A percentile compares a stretch with the other conserved stretches of the same genome.
phyloP scores from a whole-genome alignment of 2,797 vertebrate genomes.

The Arrhamphus sclerolepis region DNA sequence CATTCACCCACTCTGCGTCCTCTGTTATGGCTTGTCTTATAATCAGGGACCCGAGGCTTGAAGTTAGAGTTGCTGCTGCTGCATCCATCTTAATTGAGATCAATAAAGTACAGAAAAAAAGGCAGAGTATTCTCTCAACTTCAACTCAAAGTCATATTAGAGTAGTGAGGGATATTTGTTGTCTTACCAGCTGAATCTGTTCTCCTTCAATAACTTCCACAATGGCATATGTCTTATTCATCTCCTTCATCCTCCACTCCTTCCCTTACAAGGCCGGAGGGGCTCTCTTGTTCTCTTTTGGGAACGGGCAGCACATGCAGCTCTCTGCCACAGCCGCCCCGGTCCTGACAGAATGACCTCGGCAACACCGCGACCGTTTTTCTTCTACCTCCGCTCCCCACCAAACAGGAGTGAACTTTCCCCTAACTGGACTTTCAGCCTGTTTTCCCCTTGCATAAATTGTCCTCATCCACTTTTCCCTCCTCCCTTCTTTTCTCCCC shows the following conservation, averaged over 20 bases:
- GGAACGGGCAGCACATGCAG: slow-evolving; percentile 26
- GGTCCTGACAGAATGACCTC: slow-evolving; percentile 63
- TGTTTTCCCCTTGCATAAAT: slow-evolving; percentile 76
- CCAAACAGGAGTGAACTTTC: slow-evolving; percentile 83
- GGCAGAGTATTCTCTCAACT: not conserved
- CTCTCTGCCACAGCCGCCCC: slow-evolving; percentile 31
- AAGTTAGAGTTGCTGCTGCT: slow-evolving; percentile 58
- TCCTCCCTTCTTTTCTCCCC: slow-evolving; percentile 43
- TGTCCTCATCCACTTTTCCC: slow-evolving; percentile 66
- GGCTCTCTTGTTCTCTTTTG: slow-evolving; percentile 35
- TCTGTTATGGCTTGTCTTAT: slow-evolving; percentile 42
- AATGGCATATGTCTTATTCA: slow-evolving; percentile 83
- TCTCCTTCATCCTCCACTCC: slow-evolving; percentile 80
- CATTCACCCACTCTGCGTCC: slow-evolving; percentile 3
- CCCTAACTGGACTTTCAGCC: slow-evolving; percentile 87
- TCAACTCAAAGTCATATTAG: slow-evolving; percentile 9
- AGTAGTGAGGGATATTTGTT: slow-evolving; percentile 7
- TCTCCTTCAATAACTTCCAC: slow-evolving; percentile 86
- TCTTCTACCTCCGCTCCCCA: slow-evolving; percentile 68
- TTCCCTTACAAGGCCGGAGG: slow-evolving; percentile 36
- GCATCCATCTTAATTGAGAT: slow-evolving; percentile 22
- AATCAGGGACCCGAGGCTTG: slow-evolving; percentile 64
- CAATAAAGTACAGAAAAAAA: not conserved
- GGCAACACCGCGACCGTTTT: slow-evolving; percentile 40
- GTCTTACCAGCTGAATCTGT: slow-evolving; percentile 86